Evolutionary conservation across 2,113 vertebrate species (phyloP), one percentile per base, ranked within the genome.

Genomic region (Forbesichthys agassizii): DNA sequence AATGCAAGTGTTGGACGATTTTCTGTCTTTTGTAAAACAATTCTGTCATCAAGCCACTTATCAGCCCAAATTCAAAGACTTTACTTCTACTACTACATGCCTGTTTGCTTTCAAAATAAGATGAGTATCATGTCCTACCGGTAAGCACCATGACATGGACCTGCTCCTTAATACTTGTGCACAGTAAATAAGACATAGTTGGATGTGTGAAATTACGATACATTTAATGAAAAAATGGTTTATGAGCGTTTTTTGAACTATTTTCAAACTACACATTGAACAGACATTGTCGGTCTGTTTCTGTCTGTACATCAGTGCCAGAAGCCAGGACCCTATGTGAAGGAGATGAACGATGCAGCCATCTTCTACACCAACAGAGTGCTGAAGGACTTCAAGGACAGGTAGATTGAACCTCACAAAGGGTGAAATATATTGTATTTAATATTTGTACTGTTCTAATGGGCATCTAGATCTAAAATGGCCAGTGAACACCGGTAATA

Each of bases 321-420:
- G 81, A 98, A 97, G 88, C 98, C 98, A 10, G 96, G 95, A 54
- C 96, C 95, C 49, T 99, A 97, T 80, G 97, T 99, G 89, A 99
- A 99, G 91, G 98, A 99, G 93, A 98, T 99, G 98, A 98, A 96
- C 11, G 97, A 99, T 63, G 95, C 97, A 3, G 98, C 97, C 77
- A 97, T 94, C 61, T 99, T 99, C 90, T 99, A 99, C 89, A 98
- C 98, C 82, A 99, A 99, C 94, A 94, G 98, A 91, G 97, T 99
- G 55, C 90, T 99, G 73, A 99, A 99, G 87, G 96, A 98, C 89
- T 98, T 95, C 93, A 99, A 99, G 84, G 93, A 97, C 86, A 95
- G 77, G 98, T 98, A 94, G 62, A 1, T 58, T 5, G 52, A 14
- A 53, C 12, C 6, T 42, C 36, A 42, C 36, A 42, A 27, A 42